Conservation (phyloP, 2,888 invertebrate species). For the Agrochola lychnidis region DNA sequence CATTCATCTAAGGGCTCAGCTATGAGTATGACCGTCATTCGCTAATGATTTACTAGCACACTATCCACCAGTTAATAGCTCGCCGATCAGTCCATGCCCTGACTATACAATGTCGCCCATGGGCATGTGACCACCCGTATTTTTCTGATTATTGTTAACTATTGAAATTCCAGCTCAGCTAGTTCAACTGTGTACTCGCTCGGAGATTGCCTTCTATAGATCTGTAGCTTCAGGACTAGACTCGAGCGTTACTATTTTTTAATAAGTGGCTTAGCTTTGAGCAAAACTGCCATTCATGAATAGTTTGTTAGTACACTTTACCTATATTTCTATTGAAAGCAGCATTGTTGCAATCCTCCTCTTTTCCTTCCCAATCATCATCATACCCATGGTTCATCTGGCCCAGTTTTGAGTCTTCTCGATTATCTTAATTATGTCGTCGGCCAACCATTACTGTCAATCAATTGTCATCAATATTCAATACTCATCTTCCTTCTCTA, state of each 20-base stretch:
- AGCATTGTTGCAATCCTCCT: neutral
- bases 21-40: too few relatives aligned
- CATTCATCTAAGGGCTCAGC: too few relatives aligned
- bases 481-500: neutral
- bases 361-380: too few relatives aligned
- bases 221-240: neutral
- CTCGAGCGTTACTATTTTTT: neutral
- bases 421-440: neutral
- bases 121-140: too few relatives aligned
- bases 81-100: too few relatives aligned
- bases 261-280: neutral
- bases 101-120: too few relatives aligned
- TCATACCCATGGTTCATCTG: too few relatives aligned
- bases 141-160: too few relatives aligned
- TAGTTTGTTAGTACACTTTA: neutral
- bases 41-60: too few relatives aligned
- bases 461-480: neutral
- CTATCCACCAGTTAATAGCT: too few relatives aligned
- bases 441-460: neutral
- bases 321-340: neutral
- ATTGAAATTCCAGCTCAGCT: neutral
- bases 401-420: neutral
- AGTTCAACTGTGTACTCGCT: neutral
- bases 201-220: neutral
- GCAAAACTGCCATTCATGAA: neutral